Base-by-base conservation (phyloP, 1,140 invertebrate species). In the Liolophura sinensis region DNA sequence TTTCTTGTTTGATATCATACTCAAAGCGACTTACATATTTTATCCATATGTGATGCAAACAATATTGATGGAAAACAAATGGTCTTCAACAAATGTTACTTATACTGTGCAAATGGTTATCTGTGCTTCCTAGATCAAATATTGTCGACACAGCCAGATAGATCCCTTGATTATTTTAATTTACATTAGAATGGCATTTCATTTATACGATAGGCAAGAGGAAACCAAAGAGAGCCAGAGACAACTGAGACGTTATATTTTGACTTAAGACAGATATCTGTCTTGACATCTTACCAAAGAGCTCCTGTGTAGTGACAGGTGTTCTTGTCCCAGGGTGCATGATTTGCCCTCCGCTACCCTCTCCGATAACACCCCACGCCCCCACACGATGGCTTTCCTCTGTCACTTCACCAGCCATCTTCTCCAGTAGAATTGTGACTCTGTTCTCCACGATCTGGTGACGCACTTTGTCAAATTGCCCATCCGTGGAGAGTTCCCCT, bases 301-400 rank as follows among this genome's bases (percentile, higher is more conserved):
- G 62, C 14, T 79, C 73, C 15, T 76, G 67, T 50, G 70, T 69
- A 15, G 69, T 68, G 61, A 78, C 31, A 46, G 78, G 77, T 18
- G 62, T 52, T n/a, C 63, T 76, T 25, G 74, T 72, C 24, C 73
- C 73, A 15, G 70, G 54, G 31, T 69, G 62, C 15, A 81, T 63
- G 14, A 82, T 67, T 49, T 70, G 69, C 49, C 71, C 76, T 49
- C 80, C 78, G 25, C 77, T 79, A 18, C 78, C 78, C 47, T 80
- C 60, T 58, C 76, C 76, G 50, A 80, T 70, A 25, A 81, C 70
- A n/a, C 77, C 80, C 76, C 77, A 82, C 18, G 75, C 74, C 16
- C 79, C 78, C 22, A 78, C 58, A 52, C 81, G 65, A 46, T 71
- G 58, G 68, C 78, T 76, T 60, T 82, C 81, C 0, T 68, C 49